A percentile compares a stretch with the other conserved stretches of the same genome.
Conservation (phyloP, 30 jellyfish, hydroid and myxozoan species). For the Rhopilema esculentum region DNA sequence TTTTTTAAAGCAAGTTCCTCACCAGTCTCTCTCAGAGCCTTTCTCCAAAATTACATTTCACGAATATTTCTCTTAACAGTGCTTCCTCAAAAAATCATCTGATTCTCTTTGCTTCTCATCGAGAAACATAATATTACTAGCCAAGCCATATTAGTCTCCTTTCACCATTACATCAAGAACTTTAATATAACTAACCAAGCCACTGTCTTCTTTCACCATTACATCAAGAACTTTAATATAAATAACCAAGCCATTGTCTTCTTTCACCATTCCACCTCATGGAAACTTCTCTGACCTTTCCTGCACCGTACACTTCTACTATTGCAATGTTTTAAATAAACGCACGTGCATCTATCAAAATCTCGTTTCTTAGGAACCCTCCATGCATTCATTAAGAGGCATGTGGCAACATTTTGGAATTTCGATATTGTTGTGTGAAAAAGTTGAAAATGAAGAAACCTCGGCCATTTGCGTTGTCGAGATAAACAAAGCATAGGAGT, state of each 20-base stretch:
- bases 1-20: too few species aligned
- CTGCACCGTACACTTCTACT: not conserved
- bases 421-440: not conserved
- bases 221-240: too few species aligned
- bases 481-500: not conserved
- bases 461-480: not conserved
- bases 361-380: not conserved
- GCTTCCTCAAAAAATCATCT: too few species aligned
- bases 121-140: too few species aligned
- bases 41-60: too few species aligned
- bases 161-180: too few species aligned
- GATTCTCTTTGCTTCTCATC: too few species aligned
- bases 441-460: not conserved
- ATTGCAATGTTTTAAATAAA: not conserved
- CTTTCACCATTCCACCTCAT: not conserved
- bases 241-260: not conserved
- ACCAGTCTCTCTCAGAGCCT: too few species aligned
- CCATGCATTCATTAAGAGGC: not conserved
- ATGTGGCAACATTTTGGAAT: not conserved
- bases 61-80: too few species aligned
- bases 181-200: too few species aligned
- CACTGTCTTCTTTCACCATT: too few species aligned
- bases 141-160: too few species aligned
- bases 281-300: not conserved
- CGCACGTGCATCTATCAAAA: not conserved